Evolutionary conservation across 2,113 vertebrate genomes (phyloP).

Genomic region (Limnothrissa miodon): DNA sequence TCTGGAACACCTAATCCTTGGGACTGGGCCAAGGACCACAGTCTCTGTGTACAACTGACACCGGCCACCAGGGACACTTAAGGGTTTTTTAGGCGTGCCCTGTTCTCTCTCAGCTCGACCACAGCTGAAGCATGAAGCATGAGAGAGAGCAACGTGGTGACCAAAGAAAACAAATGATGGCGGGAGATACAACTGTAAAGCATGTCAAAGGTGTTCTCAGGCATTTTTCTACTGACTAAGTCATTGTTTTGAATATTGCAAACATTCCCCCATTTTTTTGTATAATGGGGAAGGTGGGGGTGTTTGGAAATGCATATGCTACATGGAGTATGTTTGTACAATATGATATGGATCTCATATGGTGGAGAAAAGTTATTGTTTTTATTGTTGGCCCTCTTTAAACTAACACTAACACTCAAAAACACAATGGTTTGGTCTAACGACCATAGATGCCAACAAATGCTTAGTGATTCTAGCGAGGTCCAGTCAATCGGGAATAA

Average conservation of each 20-base stretch:
- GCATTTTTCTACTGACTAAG: conserved; percentile 71
- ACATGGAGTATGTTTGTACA: not conserved
- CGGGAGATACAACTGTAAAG: conserved; percentile 76
- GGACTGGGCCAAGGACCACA: conserved; percentile 82
- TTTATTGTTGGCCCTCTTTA: not conserved
- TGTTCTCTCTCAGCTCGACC: conserved; percentile 79
- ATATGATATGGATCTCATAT: not conserved
- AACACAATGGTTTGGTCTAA: not conserved
- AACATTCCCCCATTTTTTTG: conserved; percentile 35
- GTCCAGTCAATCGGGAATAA: not conserved
- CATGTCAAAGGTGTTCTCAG: conserved; percentile 81
- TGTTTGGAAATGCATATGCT: not conserved
- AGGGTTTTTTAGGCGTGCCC: conserved; percentile 89
- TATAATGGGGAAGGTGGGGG: not conserved
- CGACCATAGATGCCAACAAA: not conserved
- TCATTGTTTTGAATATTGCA: conserved; percentile 53
- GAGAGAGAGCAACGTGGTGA: conserved; percentile 62
- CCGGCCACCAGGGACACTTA: conserved; percentile 80
- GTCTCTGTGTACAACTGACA: conserved; percentile 77
- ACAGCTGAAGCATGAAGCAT: conserved; percentile 79
- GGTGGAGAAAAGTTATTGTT: not conserved
- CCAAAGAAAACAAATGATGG: conserved; percentile 87
- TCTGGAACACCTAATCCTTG: conserved; percentile 93
- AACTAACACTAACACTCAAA: not conserved
- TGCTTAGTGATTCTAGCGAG: not conserved